These are phyloP conservation scores for Ptilorrhoa leucosticta DNA, from an alignment of 2,113 vertebrate genomes.

Conservation along the genomic window DNA sequence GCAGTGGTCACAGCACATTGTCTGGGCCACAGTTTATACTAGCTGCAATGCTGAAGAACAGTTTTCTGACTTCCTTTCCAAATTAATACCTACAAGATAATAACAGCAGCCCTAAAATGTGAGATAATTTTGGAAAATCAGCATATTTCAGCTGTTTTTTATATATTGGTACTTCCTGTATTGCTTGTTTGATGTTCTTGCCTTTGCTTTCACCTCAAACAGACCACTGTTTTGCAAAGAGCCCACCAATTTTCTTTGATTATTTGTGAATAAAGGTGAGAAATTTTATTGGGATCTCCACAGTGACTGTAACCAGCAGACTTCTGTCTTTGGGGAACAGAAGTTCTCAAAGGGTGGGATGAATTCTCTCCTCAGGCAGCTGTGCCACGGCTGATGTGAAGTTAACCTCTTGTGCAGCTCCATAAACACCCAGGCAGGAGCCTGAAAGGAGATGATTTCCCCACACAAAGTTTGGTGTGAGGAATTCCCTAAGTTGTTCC, in stretches of 20 bases:
- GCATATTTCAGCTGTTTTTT: background rate
- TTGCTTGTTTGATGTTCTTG: background rate
- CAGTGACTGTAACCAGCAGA: background rate
- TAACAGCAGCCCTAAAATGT: background rate
- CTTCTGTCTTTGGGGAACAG: background rate
- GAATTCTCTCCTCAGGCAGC: background rate
- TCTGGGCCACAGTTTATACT: background rate
- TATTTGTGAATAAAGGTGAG: background rate
- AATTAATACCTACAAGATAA: background rate
- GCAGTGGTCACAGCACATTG: background rate
- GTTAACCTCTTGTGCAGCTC: background rate
- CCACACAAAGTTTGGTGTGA: rapidly evolving
- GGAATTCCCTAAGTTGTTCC: background rate
- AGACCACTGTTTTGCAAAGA: background rate
- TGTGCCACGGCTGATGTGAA: background rate
- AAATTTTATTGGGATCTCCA: background rate
- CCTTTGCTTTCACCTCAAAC: background rate
- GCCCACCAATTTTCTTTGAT: background rate
- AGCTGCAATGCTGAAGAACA: background rate
- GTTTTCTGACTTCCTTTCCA: background rate
- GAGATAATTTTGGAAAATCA: background rate
- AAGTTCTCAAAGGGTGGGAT: background rate
- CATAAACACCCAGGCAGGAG: background rate
- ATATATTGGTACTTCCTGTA: background rate
- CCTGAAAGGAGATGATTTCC: background rate